Percentiles rank a stretch among this genome's conserved stretches.
Conservation (phyloP, 2,113 vertebrate species). For the Melanotaenia duboulayi region DNA sequence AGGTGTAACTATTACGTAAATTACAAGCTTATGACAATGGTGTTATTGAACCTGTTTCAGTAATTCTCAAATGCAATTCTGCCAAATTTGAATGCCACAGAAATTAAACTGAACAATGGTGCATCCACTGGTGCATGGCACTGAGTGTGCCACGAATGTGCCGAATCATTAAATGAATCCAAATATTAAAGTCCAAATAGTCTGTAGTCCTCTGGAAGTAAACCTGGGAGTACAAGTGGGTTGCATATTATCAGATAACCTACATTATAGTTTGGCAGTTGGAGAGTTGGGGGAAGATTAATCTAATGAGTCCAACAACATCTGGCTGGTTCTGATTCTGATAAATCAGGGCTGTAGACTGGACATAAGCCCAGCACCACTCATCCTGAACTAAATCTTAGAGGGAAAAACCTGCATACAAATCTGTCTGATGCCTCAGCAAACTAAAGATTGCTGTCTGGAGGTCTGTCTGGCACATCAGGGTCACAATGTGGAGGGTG, state of each 20-base stretch:
- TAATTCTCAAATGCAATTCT: too few relatives aligned
- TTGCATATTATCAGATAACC: background rate
- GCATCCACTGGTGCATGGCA: background rate
- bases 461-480: slow-evolving; percentile 12
- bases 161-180: background rate
- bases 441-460: slow-evolving; percentile 17
- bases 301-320: slow-evolving; percentile 35
- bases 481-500: background rate
- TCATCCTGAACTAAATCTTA: slow-evolving; percentile 51
- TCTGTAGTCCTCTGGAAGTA: slow-evolving; percentile 19
- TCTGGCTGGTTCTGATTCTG: slow-evolving; percentile 52
- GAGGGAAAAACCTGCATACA: slow-evolving; percentile 21
- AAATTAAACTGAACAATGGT: background rate
- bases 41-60: too few relatives aligned
- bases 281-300: slow-evolving; percentile 9
- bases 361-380: slow-evolving; percentile 17
- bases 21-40: too few relatives aligned
- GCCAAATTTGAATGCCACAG: background rate
- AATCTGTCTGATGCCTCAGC: slow-evolving; percentile 26
- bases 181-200: background rate
- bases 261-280: background rate
- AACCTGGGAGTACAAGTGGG: background rate
- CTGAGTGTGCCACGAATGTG: too few relatives aligned
- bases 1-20: too few relatives aligned
- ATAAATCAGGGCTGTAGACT: slow-evolving; percentile 16